Conservation (phyloP, 37 sponge, comb jelly and placozoan genomes). For the Beroe ovata region DNA sequence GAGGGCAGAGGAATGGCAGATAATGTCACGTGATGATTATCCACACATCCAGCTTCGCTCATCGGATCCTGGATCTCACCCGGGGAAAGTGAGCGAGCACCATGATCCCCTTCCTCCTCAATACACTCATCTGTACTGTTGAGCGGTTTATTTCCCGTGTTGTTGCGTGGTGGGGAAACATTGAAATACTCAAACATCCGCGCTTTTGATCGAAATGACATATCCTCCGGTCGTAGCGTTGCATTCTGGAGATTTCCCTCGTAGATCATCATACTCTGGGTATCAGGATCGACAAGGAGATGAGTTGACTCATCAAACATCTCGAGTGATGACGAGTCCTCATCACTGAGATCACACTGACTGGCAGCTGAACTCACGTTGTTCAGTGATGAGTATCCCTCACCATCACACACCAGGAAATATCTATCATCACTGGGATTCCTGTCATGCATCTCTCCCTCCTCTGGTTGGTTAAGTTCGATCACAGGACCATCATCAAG, state of each 20-base stretch:
- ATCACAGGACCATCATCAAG: neutral
- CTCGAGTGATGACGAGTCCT: neutral
- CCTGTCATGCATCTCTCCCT: neutral
- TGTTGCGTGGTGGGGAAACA: neutral
- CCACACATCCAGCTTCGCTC: neutral
- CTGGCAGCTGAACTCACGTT: neutral
- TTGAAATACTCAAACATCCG: constrained; percentile 52
- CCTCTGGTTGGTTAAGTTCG: neutral
- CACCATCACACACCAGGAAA: neutral
- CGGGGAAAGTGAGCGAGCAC: neutral
- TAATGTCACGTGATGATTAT: neutral
- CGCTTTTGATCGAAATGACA: constrained; percentile 65
- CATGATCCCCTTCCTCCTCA: neutral
- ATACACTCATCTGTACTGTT: neutral
- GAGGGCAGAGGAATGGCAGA: neutral
- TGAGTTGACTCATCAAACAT: neutral
- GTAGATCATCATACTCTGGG: neutral
- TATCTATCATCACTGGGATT: too few relatives aligned
- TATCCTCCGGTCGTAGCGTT: constrained; percentile 49
- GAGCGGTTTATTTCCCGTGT: neutral
- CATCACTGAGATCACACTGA: constrained; percentile 50
- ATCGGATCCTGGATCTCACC: neutral
- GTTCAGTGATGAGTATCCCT: neutral
- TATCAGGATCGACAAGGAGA: neutral
- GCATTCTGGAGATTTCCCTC: neutral